Evolutionary conservation across 2,888 invertebrate species (phyloP).

Genomic region (Priocnemis perturbator): DNA sequence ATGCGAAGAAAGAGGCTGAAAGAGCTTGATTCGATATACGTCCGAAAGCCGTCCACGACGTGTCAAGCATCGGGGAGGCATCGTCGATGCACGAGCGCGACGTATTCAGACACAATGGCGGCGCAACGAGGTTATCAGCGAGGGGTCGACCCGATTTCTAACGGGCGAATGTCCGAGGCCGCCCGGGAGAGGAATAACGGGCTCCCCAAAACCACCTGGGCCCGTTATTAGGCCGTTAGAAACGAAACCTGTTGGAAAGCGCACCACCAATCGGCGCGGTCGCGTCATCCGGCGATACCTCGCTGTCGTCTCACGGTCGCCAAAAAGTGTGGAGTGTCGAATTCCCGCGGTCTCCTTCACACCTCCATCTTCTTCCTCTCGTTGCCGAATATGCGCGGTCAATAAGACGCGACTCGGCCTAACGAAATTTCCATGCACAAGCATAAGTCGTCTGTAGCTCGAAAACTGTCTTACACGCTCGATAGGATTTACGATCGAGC

Average conservation of each 20-base stretch:
- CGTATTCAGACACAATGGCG: constrained; percentile 15
- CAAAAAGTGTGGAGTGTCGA: constrained; percentile 16
- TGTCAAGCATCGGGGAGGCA: too few relatives aligned
- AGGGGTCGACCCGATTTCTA: constrained; percentile 56
- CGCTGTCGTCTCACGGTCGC: constrained; percentile 18
- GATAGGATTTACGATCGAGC: too few relatives aligned
- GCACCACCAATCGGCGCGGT: constrained; percentile 27
- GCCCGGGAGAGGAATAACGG: constrained; percentile 66
- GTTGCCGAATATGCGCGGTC: constrained; percentile 17
- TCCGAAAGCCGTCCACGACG: too few relatives aligned
- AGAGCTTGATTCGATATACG: too few relatives aligned
- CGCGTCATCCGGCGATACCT: constrained; percentile 11
- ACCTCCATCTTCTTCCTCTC: constrained; percentile 10
- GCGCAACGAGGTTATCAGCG: constrained; percentile 33
- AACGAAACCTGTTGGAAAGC: constrained; percentile 67
- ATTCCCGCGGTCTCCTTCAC: background rate
- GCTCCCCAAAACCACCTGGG: constrained; percentile 61
- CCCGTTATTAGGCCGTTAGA: constrained; percentile 70
- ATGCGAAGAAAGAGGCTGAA: too few relatives aligned
- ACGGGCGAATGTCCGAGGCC: constrained; percentile 43
- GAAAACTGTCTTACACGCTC: too few relatives aligned
- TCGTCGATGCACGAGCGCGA: too few relatives aligned
- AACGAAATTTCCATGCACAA: too few relatives aligned
- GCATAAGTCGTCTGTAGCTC: too few relatives aligned
- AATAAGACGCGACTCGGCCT: too few relatives aligned